These are phyloP conservation scores for Cheilosia soror DNA, from an alignment of 2,888 invertebrate genomes.

Conservation along the genomic window DNA sequence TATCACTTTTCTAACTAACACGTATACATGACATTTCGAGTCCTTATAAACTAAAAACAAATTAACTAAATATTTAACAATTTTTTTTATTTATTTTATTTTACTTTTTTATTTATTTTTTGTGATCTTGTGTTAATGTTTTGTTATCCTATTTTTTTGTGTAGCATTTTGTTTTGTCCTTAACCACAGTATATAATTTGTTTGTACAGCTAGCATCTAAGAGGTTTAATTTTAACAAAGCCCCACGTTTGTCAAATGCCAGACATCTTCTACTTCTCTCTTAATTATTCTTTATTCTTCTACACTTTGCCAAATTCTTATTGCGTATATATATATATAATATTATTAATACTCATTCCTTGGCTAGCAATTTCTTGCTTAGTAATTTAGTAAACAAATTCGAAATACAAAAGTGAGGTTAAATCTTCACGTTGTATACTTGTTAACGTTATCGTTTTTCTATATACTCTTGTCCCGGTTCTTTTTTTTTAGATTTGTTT, in stretches of 20 bases:
- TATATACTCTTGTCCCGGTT: slow-evolving; percentile 10
- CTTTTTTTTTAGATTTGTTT: background rate
- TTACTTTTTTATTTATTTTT: slow-evolving; percentile 14
- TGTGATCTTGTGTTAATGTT: too few species aligned
- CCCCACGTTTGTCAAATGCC: slow-evolving; percentile 43
- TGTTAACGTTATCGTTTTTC: slow-evolving; percentile 21
- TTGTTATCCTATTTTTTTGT: background rate
- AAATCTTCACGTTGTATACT: slow-evolving; percentile 25
- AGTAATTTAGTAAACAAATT: slow-evolving; percentile 25
- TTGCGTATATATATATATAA: slow-evolving; percentile 1
- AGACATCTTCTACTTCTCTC: slow-evolving; percentile 46
- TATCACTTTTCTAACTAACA: slow-evolving; percentile 14
- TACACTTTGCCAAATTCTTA: slow-evolving; percentile 26
- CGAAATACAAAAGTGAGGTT: slow-evolving; percentile 23
- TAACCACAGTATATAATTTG: slow-evolving; percentile 15
- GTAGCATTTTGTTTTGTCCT: slow-evolving; percentile 37
- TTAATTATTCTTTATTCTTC: slow-evolving; percentile 28
- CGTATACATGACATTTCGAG: slow-evolving; percentile 30
- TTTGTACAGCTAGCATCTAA: slow-evolving; percentile 54
- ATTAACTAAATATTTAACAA: slow-evolving; percentile 32
- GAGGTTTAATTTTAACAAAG: slow-evolving; percentile 29
- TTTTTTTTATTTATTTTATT: slow-evolving; percentile 48
- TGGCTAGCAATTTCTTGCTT: slow-evolving; percentile 57
- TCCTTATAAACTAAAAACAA: slow-evolving; percentile 26
- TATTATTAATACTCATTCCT: slow-evolving; percentile 29